These are phyloP conservation scores for Cylindroiulus punctatus DNA, from an alignment of 2,888 invertebrate genomes.

Conservation along the genomic window DNA sequence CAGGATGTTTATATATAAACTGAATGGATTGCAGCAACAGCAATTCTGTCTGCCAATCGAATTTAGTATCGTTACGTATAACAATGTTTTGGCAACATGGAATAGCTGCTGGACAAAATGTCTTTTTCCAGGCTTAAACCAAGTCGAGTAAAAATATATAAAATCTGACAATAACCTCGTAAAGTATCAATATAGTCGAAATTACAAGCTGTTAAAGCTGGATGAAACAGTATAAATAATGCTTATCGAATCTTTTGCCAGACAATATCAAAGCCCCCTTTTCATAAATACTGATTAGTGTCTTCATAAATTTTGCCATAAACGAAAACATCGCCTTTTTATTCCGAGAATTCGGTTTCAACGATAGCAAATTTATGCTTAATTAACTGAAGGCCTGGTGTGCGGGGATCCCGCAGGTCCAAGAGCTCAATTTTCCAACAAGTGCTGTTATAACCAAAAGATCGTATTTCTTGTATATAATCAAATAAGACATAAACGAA, in stretches of 20 bases:
- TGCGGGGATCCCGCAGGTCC: not conserved
- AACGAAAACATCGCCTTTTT: constrained; percentile 8
- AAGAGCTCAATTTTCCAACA: not conserved
- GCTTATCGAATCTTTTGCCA: not conserved
- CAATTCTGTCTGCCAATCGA: no score
- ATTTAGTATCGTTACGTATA: not conserved
- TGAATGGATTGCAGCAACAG: no score
- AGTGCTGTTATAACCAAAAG: not conserved
- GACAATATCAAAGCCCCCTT: not conserved
- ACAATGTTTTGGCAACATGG: not conserved
- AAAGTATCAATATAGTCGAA: constrained; percentile 9
- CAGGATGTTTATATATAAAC: no score
- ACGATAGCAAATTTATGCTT: not conserved
- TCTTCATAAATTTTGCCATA: constrained; percentile 9
- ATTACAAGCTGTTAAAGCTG: constrained; percentile 1
- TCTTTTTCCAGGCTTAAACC: not conserved
- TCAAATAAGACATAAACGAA: constrained; percentile 1
- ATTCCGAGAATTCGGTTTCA: not conserved
- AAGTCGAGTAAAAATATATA: not conserved
- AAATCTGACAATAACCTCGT: constrained; percentile 2
- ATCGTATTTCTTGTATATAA: constrained; percentile 7
- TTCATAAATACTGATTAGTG: constrained; percentile 8
- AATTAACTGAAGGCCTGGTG: not conserved
- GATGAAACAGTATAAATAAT: not conserved
- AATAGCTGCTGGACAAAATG: not conserved